Conservation (phyloP, 2,113 vertebrate genomes). For the Thamnaconus septentrionalis region DNA sequence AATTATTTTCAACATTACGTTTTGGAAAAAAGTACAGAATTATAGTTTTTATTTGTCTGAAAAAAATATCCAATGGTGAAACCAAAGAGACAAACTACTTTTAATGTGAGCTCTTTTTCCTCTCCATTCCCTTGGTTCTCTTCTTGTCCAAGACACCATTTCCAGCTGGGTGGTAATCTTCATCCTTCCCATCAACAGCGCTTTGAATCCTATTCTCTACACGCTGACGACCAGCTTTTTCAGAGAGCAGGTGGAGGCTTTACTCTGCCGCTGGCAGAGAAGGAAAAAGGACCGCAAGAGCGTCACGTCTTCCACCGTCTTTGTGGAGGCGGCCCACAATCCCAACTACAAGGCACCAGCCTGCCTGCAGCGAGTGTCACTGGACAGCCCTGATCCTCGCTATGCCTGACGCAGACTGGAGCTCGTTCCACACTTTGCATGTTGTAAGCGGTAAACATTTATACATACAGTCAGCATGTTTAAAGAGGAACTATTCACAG, state of each 20-base stretch:
- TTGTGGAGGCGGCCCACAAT: conserved; percentile 53
- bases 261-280: conserved; percentile 74
- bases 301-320: conserved; percentile 69
- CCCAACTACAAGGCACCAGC: conserved; percentile 50
- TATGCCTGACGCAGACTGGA: conserved; percentile 54
- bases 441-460: neutral
- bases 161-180: conserved; percentile 82
- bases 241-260: conserved; percentile 81
- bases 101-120: no score
- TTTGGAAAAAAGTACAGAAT: no score
- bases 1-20: no score
- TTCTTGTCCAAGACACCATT: conserved; percentile 69
- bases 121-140: neutral
- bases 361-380: conserved; percentile 63
- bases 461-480: neutral
- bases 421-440: neutral
- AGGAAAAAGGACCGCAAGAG: conserved; percentile 73
- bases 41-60: neutral
- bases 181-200: conserved; percentile 83
- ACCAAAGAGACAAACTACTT: neutral
- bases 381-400: conserved; percentile 55
- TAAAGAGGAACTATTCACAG: neutral
- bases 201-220: conserved; percentile 83
- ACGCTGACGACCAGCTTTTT: conserved; percentile 83
- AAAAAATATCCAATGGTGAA: neutral